Base-by-base conservation (phyloP, 37 sponge, comb jelly and placozoan genomes). In the Beroe ovata region DNA sequence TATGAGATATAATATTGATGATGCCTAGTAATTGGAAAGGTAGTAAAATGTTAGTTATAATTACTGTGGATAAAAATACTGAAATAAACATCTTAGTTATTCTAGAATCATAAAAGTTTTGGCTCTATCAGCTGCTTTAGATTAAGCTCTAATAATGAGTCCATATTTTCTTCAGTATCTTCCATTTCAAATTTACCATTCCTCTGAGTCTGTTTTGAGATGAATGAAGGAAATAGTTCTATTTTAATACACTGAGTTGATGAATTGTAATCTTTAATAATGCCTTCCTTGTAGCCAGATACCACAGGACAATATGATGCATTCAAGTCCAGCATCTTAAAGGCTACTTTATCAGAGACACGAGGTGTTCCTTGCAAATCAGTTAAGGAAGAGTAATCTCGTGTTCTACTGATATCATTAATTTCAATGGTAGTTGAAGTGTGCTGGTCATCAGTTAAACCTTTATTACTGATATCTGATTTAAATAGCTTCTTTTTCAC, bases 361-460 rank as follows among this genome's bases (percentile, higher is more conserved):
- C 54, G 84, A 42, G 84, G 84, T 1, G 54, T 77, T 77, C 84
- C 84, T 42, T 42, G 36, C 84, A 77, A 40, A 77, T 77, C 38
- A 26, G 22, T 14, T 1, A 38, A 25, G 0, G 26, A 32, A 19
- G 35, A 36, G 21, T 77, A 77, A 23, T 77, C 84, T 40, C 30
- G 29, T 66, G 19, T 16, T 34, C 8, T 8, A 32, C 35, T 66
- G 4, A 3, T 32, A 11, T 66, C 4, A 33, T 29, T 18, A 2
- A 32, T 32, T 8, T 33, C 11, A 11, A 11, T 6, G 6, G 54
- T 47, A 6, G 11, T 11, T 47, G 54, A 47, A 6, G 6, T 6
- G 11, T 47, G 54, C 6, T 47, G 11, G n/a, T n/a, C n/a, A n/a
- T n/a, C n/a, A n/a, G n/a, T n/a, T 16, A 47, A 11, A 47, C 54